Base-by-base conservation (phyloP, 1,140 invertebrate genomes). In the Batillaria attramentaria region DNA sequence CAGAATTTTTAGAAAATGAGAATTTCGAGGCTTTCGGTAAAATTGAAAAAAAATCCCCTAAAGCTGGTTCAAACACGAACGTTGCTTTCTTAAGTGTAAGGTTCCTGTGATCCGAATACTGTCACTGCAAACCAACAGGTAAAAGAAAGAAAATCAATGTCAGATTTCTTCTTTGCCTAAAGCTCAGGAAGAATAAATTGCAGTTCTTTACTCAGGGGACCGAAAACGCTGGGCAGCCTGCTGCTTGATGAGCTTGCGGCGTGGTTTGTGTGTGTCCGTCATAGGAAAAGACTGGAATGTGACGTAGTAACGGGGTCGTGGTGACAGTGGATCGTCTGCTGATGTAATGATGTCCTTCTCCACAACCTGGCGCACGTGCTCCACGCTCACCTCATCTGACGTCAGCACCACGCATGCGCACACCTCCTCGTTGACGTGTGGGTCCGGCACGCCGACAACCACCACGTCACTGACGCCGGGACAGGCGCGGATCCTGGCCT, bases 341-440 rank as follows among this genome's bases (percentile, higher is more conserved):
- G 42, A 6, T 6, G 6, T 41, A 5, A 50, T 43, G 62, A 65
- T 65, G 62, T 65, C 62, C 35, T 35, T 31, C 16, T 72, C 70
- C 28, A 72, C 70, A 28, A 72, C 46, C 20, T 72, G 0, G 8
- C 70, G 70, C 8, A 72, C 42, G 0, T 46, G 31, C 43, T 72
- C 28, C n/a, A 72, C 8, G 28, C 3, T n/a, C 8, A 54, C 42
- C 24, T 72, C 70, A 20, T 54, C 70, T 13, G 70, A 72, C 43
- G 6, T 43, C 70, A 54, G 42, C 42, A 72, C 31, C 73, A 75
- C 50, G 37, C 50, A 62, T 37, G 57, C 73, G 57, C 73, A 75
- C 13, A 75, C 37, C 39, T 62, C 73, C 37, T 75, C 73, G 33
- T 41, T 62, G 28, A 75, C 28, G n/a, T 37, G 20, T 2, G 50